These are phyloP conservation scores for Marcusenius ussheri DNA, from an alignment of 2,113 vertebrate genomes.

Conservation along the genomic window DNA sequence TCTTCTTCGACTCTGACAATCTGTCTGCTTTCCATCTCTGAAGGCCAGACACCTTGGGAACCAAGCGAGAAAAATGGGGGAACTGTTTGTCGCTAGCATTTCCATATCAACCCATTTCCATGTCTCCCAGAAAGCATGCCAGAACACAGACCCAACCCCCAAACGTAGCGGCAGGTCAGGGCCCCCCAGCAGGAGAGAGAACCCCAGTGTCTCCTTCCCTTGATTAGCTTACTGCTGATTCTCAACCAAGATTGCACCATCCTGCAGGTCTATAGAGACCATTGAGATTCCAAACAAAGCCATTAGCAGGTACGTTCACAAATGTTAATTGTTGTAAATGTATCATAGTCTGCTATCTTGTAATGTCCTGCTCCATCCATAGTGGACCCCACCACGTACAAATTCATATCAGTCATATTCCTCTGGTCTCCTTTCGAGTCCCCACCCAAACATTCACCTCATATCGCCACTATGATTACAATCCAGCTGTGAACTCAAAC, in stretches of 20 bases:
- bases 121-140: background rate
- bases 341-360: background rate
- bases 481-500: background rate
- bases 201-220: background rate
- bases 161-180: background rate
- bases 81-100: background rate
- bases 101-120: background rate
- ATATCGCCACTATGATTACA: background rate
- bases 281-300: background rate
- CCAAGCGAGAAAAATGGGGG: background rate
- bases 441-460: background rate
- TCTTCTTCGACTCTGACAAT: background rate
- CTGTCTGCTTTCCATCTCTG: background rate
- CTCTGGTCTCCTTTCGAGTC: background rate
- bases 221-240: background rate
- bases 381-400: background rate
- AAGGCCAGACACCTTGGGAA: background rate
- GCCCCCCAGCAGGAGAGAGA: background rate
- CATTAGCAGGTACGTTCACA: background rate
- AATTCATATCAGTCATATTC: background rate
- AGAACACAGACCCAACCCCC: background rate
- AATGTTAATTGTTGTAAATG: background rate
- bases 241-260: background rate
- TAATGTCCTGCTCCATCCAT: background rate
- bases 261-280: background rate